Evolutionary conservation across 2,888 invertebrate species (phyloP).

Genomic region (Zele albiditarsus): DNA sequence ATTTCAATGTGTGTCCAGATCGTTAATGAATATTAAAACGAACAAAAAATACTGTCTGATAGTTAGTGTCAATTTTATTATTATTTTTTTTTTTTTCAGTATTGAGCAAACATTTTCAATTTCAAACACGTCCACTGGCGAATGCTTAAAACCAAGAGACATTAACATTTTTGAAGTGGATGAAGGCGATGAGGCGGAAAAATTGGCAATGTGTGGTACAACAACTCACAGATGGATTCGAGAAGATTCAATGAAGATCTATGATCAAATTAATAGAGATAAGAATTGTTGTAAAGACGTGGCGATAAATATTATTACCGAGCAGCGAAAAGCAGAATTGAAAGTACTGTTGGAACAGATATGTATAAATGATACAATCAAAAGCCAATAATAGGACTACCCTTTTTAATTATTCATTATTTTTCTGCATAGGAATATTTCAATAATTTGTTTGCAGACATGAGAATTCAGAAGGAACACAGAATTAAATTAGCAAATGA

Average conservation of each 20-base stretch:
- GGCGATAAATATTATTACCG: conserved; percentile 27
- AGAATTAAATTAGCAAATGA: conserved; percentile 79
- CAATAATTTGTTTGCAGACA: conserved; percentile 83
- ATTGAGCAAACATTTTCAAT: neutral
- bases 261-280: conserved; percentile 42
- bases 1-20: conserved; percentile 25
- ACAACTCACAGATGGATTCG: conserved; percentile 49
- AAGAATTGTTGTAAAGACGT: conserved; percentile 38
- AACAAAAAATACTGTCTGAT: neutral
- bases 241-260: conserved; percentile 26
- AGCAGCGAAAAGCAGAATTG: conserved; percentile 51
- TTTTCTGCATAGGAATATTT: conserved; percentile 72
- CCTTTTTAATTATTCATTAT: neutral
- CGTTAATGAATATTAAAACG: neutral
- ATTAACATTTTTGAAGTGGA: conserved; percentile 35
- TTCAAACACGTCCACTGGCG: neutral
- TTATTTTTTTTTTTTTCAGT: conserved; percentile 14
- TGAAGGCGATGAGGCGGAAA: conserved; percentile 37
- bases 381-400: neutral
- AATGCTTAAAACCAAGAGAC: neutral
- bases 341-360: conserved; percentile 48
- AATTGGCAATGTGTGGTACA: conserved; percentile 44
- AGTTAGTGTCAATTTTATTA: no score
- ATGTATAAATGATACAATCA: neutral
- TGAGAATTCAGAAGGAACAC: conserved; percentile 78